Conservation (phyloP, 1,140 invertebrate genomes). For the Rhagoletis zephyria region DNA sequence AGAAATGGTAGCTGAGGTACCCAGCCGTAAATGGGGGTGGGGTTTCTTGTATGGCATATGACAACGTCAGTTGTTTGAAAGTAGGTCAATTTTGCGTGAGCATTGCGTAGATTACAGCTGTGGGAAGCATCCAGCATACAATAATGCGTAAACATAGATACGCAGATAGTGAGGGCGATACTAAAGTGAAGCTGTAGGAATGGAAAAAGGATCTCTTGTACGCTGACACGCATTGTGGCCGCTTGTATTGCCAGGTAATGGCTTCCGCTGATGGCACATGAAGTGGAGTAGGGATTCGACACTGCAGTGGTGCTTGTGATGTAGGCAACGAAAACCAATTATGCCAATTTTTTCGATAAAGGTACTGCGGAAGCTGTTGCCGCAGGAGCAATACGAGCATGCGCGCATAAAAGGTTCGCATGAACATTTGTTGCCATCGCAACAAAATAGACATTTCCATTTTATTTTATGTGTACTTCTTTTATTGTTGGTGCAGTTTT, state of each 20-base stretch:
- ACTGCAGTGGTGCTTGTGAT: not conserved
- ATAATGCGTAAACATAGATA: not conserved
- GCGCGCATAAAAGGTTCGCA: not conserved
- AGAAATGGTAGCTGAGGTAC: not conserved
- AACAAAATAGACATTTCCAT: slow-evolving; percentile 33
- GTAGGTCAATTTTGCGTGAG: slow-evolving; percentile 43
- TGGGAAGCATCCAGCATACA: not conserved
- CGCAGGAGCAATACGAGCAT: not conserved
- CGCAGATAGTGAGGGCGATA: not conserved
- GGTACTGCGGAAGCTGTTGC: not conserved
- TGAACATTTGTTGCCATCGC: slow-evolving; percentile 7
- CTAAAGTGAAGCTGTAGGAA: not conserved
- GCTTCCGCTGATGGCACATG: not conserved
- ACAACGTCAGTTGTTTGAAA: not conserved
- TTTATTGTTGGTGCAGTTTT: not conserved
- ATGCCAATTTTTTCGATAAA: slow-evolving; percentile 38
- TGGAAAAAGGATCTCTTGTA: too few relatives aligned
- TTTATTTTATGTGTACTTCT: not conserved
- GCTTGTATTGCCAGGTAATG: slow-evolving; percentile 23
- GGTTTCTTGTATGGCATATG: not conserved
- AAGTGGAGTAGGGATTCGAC: not conserved
- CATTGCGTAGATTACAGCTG: slow-evolving; percentile 13
- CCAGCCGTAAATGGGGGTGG: too few relatives aligned
- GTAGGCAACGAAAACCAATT: slow-evolving; percentile 36
- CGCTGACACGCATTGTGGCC: not conserved